Evolutionary conservation across 1,140 invertebrate genomes (phyloP).

Genomic region (Brachionus koreanus): DNA sequence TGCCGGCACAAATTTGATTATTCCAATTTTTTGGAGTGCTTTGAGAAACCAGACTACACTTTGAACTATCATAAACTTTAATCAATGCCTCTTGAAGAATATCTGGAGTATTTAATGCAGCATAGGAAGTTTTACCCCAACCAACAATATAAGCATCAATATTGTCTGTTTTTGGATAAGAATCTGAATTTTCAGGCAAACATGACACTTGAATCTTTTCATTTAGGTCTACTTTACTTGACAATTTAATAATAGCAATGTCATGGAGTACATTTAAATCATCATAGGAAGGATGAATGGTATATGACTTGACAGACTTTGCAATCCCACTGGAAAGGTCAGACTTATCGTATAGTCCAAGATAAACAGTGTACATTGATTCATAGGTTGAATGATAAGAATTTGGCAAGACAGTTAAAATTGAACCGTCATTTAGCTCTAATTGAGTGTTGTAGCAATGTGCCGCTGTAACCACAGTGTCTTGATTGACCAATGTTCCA

Average conservation of each 20-base stretch:
- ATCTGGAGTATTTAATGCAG: not conserved
- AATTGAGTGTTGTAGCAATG: constrained; percentile 61
- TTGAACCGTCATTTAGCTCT: not conserved
- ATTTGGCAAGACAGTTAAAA: not conserved
- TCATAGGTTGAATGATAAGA: constrained; percentile 2
- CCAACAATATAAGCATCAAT: not conserved
- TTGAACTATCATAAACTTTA: not conserved
- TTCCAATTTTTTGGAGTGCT: not conserved
- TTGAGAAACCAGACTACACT: not conserved
- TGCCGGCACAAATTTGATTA: constrained; percentile 34
- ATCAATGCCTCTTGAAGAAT: constrained; percentile 12
- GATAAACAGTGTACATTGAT: constrained; percentile 39
- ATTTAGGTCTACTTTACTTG: not conserved
- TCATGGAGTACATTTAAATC: not conserved
- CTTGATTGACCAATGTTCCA: constrained; percentile 68
- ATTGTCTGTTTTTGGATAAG: not conserved
- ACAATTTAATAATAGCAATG: constrained; percentile 21
- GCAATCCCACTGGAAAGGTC: not conserved
- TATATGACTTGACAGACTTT: not conserved
- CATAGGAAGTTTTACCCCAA: not conserved
- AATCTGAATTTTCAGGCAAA: not conserved
- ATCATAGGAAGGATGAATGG: not conserved
- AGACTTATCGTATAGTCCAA: constrained; percentile 4
- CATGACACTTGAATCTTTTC: constrained; percentile 13
- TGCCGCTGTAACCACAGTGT: constrained; percentile 71